Evolutionary conservation across 2,888 invertebrate species (phyloP).

Genomic region (Parapristionchus giblindavisi): DNA sequence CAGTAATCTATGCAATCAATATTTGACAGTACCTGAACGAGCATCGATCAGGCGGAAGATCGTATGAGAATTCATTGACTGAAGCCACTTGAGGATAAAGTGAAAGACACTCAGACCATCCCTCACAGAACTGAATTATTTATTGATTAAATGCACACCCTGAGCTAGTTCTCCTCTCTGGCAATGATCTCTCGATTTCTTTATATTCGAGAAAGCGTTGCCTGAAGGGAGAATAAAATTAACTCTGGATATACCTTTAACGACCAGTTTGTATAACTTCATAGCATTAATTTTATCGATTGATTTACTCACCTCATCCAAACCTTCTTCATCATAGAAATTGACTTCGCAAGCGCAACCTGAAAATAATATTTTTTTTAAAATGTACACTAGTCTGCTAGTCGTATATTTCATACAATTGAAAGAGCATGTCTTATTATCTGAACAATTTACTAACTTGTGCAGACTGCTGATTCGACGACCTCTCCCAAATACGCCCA

Average conservation of each 20-base stretch:
- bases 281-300: background rate
- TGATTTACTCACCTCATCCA: slow-evolving; percentile 27
- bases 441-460: slow-evolving; percentile 2
- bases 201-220: background rate
- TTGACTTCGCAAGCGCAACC: slow-evolving; percentile 28
- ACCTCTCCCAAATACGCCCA: slow-evolving; percentile 36
- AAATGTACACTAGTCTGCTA: background rate
- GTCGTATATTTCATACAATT: background rate
- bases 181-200: background rate
- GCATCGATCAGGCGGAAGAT: slow-evolving; percentile 38
- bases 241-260: too few species aligned
- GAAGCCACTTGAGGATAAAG: slow-evolving; percentile 28
- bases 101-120: slow-evolving; percentile 35
- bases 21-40: slow-evolving; percentile 37
- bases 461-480: slow-evolving; percentile 28
- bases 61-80: slow-evolving; percentile 9
- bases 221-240: too few species aligned
- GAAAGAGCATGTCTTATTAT: background rate
- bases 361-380: background rate
- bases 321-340: slow-evolving; percentile 35
- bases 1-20: too few species aligned
- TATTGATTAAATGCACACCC: too few species aligned
- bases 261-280: too few species aligned
- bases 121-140: slow-evolving; percentile 33
- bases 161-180: too few species aligned